These are phyloP conservation scores for Lasioglossum vierecki DNA, from an alignment of 2,888 invertebrate genomes.

Conservation along the genomic window DNA sequence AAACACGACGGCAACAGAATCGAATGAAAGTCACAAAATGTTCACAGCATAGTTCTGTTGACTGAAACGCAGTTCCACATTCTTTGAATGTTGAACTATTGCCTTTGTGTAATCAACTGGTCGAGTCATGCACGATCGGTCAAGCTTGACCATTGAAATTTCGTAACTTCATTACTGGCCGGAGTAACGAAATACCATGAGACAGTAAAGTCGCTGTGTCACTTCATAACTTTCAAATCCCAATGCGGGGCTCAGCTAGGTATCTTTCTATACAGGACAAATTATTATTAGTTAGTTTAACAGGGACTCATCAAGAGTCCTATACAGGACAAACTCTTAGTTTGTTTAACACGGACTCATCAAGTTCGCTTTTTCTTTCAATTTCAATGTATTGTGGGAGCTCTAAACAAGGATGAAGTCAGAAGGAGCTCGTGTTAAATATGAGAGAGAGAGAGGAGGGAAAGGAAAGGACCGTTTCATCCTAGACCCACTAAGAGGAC, in stretches of 20 bases:
- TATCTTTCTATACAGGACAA: not conserved
- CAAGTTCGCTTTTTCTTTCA: too few relatives aligned
- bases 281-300: not conserved
- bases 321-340: not conserved
- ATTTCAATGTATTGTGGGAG: too few relatives aligned
- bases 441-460: too few relatives aligned
- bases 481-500: too few relatives aligned
- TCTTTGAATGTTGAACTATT: not conserved
- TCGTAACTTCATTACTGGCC: conserved; percentile 1
- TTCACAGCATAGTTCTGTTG: not conserved
- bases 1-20: not conserved
- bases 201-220: not conserved
- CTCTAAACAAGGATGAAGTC: too few relatives aligned
- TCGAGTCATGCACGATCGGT: conserved; percentile 30
- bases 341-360: too few relatives aligned
- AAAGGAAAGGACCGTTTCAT: too few relatives aligned
- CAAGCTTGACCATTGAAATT: conserved; percentile 25
- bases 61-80: not conserved
- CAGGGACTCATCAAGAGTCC: too few relatives aligned
- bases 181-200: not conserved
- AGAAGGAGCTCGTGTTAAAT: too few relatives aligned
- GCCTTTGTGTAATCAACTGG: not conserved
- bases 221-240: not conserved
- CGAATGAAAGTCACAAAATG: not conserved
- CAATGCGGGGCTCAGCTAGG: not conserved